Evolutionary conservation across 2,888 invertebrate species (phyloP).

Genomic region (Orthosia gracilis): DNA sequence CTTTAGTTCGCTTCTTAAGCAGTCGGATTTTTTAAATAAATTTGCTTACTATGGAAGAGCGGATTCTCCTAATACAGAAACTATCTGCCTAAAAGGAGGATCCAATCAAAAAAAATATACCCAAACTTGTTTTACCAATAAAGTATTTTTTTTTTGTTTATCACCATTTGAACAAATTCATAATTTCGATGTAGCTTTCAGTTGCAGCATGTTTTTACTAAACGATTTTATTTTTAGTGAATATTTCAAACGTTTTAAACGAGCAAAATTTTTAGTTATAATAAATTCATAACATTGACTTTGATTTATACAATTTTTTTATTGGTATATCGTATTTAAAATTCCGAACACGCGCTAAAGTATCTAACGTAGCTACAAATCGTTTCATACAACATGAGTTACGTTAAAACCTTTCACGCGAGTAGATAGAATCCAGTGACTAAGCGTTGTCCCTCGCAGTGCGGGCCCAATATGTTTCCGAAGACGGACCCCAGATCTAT

Average conservation of each 20-base stretch:
- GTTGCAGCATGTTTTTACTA: neutral
- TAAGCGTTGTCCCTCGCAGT: constrained; percentile 71
- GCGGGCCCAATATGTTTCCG: constrained; percentile 77
- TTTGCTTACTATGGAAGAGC: no score
- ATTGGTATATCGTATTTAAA: constrained; percentile 36
- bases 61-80: no score
- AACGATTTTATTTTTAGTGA: constrained; percentile 8
- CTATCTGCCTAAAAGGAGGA: no score
- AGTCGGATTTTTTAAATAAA: no score
- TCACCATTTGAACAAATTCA: constrained; percentile 6
- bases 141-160: no score
- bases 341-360: constrained; percentile 39
- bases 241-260: constrained; percentile 37
- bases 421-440: constrained; percentile 63
- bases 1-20: no score
- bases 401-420: constrained; percentile 52
- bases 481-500: constrained; percentile 81
- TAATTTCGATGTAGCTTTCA: constrained; percentile 9
- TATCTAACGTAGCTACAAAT: constrained; percentile 42
- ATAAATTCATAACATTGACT: constrained; percentile 52
- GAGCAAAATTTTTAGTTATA: constrained; percentile 26
- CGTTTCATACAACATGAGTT: constrained; percentile 55
- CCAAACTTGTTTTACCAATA: no score
- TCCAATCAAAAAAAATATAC: no score
- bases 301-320: constrained; percentile 36